These are phyloP conservation scores for Ophioninae sp. DNA, from an alignment of 2,888 invertebrate species.

Conservation along the genomic window DNA sequence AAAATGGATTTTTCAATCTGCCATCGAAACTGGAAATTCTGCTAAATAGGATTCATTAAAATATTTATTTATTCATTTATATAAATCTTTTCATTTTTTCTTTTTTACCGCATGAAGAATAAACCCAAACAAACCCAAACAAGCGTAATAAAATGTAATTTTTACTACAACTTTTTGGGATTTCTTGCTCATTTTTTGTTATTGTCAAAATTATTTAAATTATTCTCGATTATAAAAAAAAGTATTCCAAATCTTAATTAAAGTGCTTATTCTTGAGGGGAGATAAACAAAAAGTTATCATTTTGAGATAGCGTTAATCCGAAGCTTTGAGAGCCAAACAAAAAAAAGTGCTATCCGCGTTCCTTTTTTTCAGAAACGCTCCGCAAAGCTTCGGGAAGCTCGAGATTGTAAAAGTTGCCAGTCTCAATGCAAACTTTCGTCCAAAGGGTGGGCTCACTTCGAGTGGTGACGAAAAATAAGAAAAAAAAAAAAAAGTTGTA, in stretches of 20 bases:
- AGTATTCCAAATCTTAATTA: no score
- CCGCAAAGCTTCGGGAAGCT: conserved; percentile 12
- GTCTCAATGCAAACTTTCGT: conserved; percentile 49
- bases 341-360: not conserved
- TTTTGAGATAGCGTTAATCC: not conserved
- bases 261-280: no score
- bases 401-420: conserved; percentile 59
- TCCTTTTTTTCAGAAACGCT: not conserved
- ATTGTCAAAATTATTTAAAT: no score
- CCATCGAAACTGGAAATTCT: no score
- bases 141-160: no score
- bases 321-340: not conserved
- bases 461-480: conserved; percentile 27
- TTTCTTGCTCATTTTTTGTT: no score
- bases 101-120: no score
- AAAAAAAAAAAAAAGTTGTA: conserved; percentile 26
- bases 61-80: not conserved
- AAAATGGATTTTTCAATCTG: not conserved
- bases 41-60: not conserved
- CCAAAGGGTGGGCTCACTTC: conserved; percentile 24
- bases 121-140: no score
- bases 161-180: no score
- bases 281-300: no score
- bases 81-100: not conserved
- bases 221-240: no score